Base-by-base conservation (phyloP, 2,797 vertebrate species). In the Zalophus californianus region DNA sequence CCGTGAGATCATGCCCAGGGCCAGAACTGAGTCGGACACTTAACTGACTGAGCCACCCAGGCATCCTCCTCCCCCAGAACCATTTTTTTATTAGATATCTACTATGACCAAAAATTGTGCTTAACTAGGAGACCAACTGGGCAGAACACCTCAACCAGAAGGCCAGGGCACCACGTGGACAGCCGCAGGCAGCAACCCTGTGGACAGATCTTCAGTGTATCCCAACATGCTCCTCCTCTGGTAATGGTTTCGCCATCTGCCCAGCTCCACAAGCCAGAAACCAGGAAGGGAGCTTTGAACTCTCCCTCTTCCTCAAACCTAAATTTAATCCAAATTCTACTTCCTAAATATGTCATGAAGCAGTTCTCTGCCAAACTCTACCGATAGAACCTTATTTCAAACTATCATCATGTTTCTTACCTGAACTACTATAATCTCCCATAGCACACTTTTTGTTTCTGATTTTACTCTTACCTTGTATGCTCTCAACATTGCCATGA, bases 301-400 rank as follows among this genome's bases (percentile, higher is more conserved):
- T 27, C n/a, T 68, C 86, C 54, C 21, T 50, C 64, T 84, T 82
- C 72, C 54, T 60, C 80, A 86, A 56, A 32, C 14, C n/a, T 87
- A 94, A 80, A 90, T 58, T 85, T 80, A 96, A 79, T 52, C 64
- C 73, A 90, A 86, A 83, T 68, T 80, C 64, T 94, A 72, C 68
- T 94, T 94, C 52, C 44, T 70, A 92, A 70, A 21, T 50, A 86
- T 66, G n/a, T 68, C 58, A 77, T 38, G 80, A 92, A 70, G 62
- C 44, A 77, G 73, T 54, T 86, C 38, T 77, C 56, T 54, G 35
- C 79, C 86, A 82, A 85, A 94, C 41, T 78, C 64, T 90, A 75
- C 29, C 50, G 75, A 56, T 1, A 92, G 27, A 94, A 54, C 48
- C 70, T 90, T 73, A 86, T 89, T 92, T 91, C 85, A 82, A 86